A percentile compares a stretch with the other conserved stretches of the same genome.
Conservation (phyloP, 2,797 vertebrate species). For the Onychomys leucogaster region DNA sequence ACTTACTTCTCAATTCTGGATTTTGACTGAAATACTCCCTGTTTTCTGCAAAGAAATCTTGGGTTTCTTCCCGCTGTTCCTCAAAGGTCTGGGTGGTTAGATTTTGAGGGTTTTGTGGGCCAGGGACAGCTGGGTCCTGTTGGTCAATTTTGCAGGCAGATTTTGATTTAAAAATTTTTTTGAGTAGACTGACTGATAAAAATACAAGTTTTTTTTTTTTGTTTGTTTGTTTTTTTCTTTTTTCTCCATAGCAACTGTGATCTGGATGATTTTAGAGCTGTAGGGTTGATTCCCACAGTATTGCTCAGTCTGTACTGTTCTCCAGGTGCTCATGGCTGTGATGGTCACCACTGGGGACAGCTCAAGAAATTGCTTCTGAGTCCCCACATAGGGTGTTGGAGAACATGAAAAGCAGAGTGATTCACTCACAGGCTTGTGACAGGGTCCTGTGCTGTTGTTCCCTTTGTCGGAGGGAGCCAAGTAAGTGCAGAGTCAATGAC, state of each 20-base stretch:
- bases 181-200: not conserved
- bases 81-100: not conserved
- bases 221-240: not conserved
- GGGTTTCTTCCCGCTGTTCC: not conserved
- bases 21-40: not conserved
- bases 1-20: not conserved
- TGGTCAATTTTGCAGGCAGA: not conserved
- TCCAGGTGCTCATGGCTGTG: not conserved
- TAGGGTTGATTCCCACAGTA: not conserved
- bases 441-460: no score
- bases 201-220: not conserved
- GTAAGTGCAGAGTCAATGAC: no score
- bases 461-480: no score
- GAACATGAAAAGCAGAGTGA: not conserved
- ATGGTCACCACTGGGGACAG: not conserved
- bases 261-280: not conserved
- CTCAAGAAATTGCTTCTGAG: not conserved
- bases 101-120: not conserved
- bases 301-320: not conserved
- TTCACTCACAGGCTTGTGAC: not conserved
- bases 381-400: not conserved
- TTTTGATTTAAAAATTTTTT: not conserved
- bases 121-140: conserved; percentile 5
- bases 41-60: not conserved
- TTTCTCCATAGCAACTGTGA: not conserved